Percentiles rank a stretch among this genome's conserved stretches.
These are phyloP conservation scores for Scomberomorus guttatus DNA, from an alignment of 2,797 vertebrate genomes.

Conservation along the genomic window DNA sequence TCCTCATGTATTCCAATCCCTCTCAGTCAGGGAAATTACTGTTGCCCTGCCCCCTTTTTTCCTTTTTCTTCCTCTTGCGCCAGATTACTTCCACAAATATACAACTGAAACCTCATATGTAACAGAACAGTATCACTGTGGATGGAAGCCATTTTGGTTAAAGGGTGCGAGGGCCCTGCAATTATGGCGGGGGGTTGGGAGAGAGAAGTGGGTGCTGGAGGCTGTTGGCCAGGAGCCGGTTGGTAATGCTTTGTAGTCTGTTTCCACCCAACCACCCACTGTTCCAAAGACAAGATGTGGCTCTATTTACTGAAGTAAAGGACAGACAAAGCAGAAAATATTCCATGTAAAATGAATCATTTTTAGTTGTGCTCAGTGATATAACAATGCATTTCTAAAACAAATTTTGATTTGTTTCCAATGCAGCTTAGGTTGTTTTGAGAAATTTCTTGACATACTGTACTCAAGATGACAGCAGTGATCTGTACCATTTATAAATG, in stretches of 20 bases:
- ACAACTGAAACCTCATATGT: conserved; percentile 39
- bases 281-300: conserved; percentile 12
- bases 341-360: neutral
- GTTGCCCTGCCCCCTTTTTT: neutral
- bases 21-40: neutral
- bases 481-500: conserved; percentile 1
- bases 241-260: conserved; percentile 63
- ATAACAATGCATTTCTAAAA: neutral
- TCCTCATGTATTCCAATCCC: neutral
- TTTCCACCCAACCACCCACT: conserved; percentile 35
- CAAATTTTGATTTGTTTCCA: neutral
- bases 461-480: neutral
- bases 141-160: conserved; percentile 68
- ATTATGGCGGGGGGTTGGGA: conserved; percentile 63
- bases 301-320: conserved; percentile 18
- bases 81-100: conserved; percentile 39
- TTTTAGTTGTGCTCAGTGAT: neutral
- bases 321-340: conserved; percentile 19
- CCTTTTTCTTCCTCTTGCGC: neutral
- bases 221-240: conserved; percentile 54
- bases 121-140: conserved; percentile 51
- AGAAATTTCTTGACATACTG: neutral
- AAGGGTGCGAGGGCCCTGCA: conserved; percentile 58
- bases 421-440: neutral
- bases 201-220: conserved; percentile 49